Percentiles rank a stretch among this genome's conserved stretches.
Evolutionary conservation across 2,888 invertebrate genomes (phyloP).

Genomic region (Aleiodes leptofemur): DNA sequence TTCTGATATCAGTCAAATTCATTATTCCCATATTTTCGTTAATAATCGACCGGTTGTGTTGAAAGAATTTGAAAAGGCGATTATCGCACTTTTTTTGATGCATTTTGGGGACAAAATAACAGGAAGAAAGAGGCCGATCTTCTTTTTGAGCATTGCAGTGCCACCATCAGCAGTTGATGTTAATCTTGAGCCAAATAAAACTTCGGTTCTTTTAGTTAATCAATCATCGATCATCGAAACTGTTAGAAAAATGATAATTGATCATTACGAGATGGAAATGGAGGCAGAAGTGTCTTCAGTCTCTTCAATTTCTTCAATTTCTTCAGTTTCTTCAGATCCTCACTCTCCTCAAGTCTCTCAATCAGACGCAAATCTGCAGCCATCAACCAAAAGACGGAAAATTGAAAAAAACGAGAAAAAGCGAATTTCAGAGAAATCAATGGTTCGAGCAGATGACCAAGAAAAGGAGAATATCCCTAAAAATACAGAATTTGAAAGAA

Average conservation of each 20-base stretch:
- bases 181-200: conserved; percentile 80
- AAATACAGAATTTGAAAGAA: neutral
- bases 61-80: conserved; percentile 77
- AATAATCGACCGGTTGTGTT: conserved; percentile 78
- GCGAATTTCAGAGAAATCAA: neutral
- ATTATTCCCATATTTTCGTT: conserved; percentile 73
- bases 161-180: conserved; percentile 77
- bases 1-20: conserved; percentile 58
- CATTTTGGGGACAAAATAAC: conserved; percentile 70
- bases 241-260: conserved; percentile 61
- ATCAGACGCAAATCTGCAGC: neutral
- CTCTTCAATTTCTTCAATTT: too few relatives aligned
- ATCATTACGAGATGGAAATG: conserved; percentile 62
- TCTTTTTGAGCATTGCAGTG: conserved; percentile 74
- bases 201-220: conserved; percentile 76
- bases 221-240: conserved; percentile 64
- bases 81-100: conserved; percentile 52
- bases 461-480: conserved; percentile 45
- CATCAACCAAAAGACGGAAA: conserved; percentile 8
- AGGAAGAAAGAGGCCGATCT: conserved; percentile 74
- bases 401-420: neutral
- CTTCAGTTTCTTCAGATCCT: too few relatives aligned
- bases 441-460: neutral
- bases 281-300: neutral
- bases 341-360: too few relatives aligned